Conservation (phyloP, 2,888 invertebrate genomes). For the Morinoia aosen region DNA sequence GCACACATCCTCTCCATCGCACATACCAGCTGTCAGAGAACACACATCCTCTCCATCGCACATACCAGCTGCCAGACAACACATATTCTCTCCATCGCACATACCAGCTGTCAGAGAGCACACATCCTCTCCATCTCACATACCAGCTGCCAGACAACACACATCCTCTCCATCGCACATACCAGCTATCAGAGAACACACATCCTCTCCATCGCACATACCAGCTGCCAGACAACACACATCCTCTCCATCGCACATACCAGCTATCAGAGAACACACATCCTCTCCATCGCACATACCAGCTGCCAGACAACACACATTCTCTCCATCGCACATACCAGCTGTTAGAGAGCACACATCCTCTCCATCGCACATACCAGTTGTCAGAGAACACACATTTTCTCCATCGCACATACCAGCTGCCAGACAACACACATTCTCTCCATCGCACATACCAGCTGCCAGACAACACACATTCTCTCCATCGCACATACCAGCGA, state of each 20-base stretch:
- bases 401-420: not conserved
- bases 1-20: not conserved
- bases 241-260: not conserved
- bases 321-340: not conserved
- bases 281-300: not conserved
- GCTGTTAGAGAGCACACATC: not conserved
- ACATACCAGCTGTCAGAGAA: not conserved
- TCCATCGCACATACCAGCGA: not conserved
- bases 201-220: no score
- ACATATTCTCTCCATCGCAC: not conserved
- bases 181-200: not conserved
- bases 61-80: not conserved
- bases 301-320: not conserved
- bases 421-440: not conserved
- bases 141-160: not conserved
- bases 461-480: not conserved
- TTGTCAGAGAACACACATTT: not conserved
- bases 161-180: not conserved
- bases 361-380: not conserved
- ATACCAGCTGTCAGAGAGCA: not conserved
- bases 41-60: not conserved
- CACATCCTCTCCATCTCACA: not conserved
- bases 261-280: not conserved
- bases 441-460: not conserved
- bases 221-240: not conserved